Evolutionary conservation across 2,113 vertebrate genomes (phyloP), one percentile per base, ranked within the genome.

Genomic region (Melanerpes aurifrons): DNA sequence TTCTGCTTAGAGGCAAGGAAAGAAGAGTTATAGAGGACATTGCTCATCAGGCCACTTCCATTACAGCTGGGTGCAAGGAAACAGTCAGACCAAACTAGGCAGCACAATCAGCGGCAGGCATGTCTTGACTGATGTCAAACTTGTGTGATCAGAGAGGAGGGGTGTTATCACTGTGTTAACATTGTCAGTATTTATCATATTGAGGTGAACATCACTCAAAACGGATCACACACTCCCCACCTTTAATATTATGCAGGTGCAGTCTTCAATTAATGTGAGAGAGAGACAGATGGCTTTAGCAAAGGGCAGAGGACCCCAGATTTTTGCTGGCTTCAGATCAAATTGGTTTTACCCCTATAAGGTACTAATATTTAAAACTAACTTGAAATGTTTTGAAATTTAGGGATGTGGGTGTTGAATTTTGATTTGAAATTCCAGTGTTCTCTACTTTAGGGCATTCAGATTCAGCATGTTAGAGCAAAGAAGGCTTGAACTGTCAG

Each of bases 401-500:
- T 86, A 70, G 35, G 56, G 50, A 92, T 73, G 83, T 90, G 86
- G 83, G 73, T 92, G 81, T 87, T 93, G 90, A 88, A 95, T 94
- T 90, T 82, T 75, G 83, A 95, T 79, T 66, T 64, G 2, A 89
- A 89, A 92, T 87, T 86, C 80, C 32, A 59, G 48, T 40, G 58
- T 86, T 90, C 63, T 89, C 92, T 47, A 84, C 89, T 94, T 90
- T 40, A 86, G 92, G 91, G 89, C 74, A 89, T 93, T 94, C 61
- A 92, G 56, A 87, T 92, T 93, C 90, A 94, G 80, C 86, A 85
- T 40, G 92, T 90, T 88, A 95, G 86, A 93, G 84, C 67, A 89
- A 82, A 96, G 92, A 67, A 90, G 63, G 48, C 70, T 90, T 73
- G 86, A 94, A 84, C 91, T 95, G 96, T 92, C 95, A 94, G 81